Evolutionary conservation across 2,113 vertebrate species (phyloP).

Genomic region (Anser cygnoides): DNA sequence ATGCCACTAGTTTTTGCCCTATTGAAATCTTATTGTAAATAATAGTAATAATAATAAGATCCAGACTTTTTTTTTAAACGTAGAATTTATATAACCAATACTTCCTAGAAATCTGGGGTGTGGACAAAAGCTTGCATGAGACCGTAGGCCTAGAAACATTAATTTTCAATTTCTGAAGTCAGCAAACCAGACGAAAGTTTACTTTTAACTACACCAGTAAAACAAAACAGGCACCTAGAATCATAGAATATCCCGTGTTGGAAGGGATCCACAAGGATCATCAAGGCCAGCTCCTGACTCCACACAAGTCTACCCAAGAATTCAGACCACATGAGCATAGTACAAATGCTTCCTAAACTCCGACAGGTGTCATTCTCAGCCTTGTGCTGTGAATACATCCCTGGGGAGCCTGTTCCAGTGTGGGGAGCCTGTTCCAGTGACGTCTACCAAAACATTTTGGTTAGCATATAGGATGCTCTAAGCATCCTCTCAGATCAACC

Average conservation of each 20-base stretch:
- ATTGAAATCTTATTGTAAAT: not conserved
- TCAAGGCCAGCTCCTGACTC: no score
- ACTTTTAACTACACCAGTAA: not conserved
- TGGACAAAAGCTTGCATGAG: not conserved
- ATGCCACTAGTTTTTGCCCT: not conserved
- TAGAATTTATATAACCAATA: not conserved
- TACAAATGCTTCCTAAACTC: no score
- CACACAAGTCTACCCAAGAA: no score
- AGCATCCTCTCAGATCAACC: fast-evolving
- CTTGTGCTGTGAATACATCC: no score
- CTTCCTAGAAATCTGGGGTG: not conserved
- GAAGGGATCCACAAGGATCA: no score
- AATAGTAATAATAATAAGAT: not conserved
- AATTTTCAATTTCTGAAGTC: not conserved
- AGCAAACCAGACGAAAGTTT: not conserved
- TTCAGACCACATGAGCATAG: no score
- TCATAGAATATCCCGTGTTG: no score
- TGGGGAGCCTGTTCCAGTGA: no score
- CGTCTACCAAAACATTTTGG: not conserved
- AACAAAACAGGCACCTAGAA: not conserved
- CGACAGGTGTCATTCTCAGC: no score
- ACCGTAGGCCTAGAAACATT: not conserved
- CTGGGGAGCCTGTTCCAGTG: no score
- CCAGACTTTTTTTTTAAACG: not conserved
- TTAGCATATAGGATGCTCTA: fast-evolving